Evolutionary conservation across 2,888 invertebrate species (phyloP).

Genomic region (Hirtodrosophila cameraria): DNA sequence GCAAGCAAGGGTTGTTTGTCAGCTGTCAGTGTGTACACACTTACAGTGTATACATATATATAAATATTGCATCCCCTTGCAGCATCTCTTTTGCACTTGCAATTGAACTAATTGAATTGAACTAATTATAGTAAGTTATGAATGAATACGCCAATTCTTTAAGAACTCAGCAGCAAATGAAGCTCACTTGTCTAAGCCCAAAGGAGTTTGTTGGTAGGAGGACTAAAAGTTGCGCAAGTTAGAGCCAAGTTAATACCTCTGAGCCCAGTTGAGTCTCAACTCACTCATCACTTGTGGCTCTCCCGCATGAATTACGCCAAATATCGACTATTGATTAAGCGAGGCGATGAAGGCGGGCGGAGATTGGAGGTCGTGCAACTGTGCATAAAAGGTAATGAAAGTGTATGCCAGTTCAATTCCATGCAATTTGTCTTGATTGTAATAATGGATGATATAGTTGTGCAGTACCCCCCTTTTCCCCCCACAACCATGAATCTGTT

Average conservation of each 20-base stretch:
- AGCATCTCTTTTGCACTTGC: conserved; percentile 26
- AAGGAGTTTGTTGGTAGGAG: too few relatives aligned
- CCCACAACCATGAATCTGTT: not conserved
- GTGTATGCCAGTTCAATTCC: conserved; percentile 23
- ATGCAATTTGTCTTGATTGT: conserved; percentile 55
- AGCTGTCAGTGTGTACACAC: conserved; percentile 12
- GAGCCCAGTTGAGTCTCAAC: conserved; percentile 20
- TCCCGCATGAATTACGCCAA: conserved; percentile 1
- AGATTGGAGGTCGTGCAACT: not conserved
- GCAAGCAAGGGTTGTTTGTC: conserved; percentile 40
- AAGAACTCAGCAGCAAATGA: conserved; percentile 2
- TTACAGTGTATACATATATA: conserved; percentile 4
- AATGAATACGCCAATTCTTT: conserved; percentile 25
- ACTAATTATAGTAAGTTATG: conserved; percentile 5
- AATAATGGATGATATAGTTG: conserved; percentile 16
- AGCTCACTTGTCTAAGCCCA: not conserved
- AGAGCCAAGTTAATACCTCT: conserved; percentile 22
- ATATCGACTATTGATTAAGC: conserved; percentile 6
- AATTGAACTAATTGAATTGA: conserved; percentile 73
- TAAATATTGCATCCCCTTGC: conserved; percentile 26
- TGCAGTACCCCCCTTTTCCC: not conserved
- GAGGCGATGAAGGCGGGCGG: not conserved
- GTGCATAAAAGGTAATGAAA: conserved; percentile 36
- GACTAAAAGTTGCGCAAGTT: conserved; percentile 2
- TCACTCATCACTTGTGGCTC: conserved; percentile 31